Base-by-base conservation (phyloP, 2,113 vertebrate species). In the Indicator indicator region DNA sequence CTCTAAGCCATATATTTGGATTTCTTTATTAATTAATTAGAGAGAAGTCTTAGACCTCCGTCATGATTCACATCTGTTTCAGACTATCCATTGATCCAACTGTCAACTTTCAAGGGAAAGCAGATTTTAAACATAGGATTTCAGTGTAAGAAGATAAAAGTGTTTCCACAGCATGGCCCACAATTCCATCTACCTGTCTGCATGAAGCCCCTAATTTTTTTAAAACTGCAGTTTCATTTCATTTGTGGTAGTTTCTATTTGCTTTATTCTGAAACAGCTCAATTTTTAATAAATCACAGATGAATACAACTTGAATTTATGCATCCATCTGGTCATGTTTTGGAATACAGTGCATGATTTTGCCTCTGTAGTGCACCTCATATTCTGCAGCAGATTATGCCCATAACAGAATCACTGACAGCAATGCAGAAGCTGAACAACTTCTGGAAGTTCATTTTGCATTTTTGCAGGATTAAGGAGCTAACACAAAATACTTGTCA, bases 1-100 rank as follows among this genome's bases (percentile, higher is more conserved):
- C 65, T 60, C 16, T 95, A 89, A 78, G 90, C 94, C 94, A 93
- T 94, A 40, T 58, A 40, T 92, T 87, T 75, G 23, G 21, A 36
- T 73, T 88, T 86, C 74, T 89, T 62, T 83, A 62, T 82, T 91
- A 75, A 86, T 71, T 88, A 86, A 65, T 77, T 15, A 4, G 20
- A 38, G 78, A 83, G 16, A 59, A 16, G 20, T 54, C 27, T 48
- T 87, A 63, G 23, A 72, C 26, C 9, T 74, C 59, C 33, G 38
- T 59, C 74, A 81, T 42, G 7, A 46, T 69, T 75, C 77, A 62
- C 20, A 76, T 79, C 54, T 87, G 16, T 75, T 94, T 88, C 42
- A 46, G 58, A 80, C 15, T 63, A 68, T 33, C 15, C 33, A 56
- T 62, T 79, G 58, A 79, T 63, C 6, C 60, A 71, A 28, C 15